Evolutionary conservation across 2,113 vertebrate genomes (phyloP), one percentile per base, ranked within the genome.

Genomic region (Calyptomena viridis): DNA sequence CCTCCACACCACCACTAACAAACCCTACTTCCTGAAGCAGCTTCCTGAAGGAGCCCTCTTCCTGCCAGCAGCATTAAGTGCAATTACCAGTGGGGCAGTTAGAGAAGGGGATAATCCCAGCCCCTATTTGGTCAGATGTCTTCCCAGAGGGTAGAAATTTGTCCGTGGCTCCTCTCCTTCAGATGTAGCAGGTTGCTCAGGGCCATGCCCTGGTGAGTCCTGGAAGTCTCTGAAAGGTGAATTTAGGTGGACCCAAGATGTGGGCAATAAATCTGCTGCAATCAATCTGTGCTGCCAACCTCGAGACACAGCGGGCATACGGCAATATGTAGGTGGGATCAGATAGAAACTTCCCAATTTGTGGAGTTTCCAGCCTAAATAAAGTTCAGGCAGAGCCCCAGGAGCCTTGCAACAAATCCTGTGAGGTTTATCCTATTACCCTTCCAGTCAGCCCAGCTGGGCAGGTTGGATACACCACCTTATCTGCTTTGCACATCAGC

Each of bases 231-330:
- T 68, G 35, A 10, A 53, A 53, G 33, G 30, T 23, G 52, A 14
- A 3, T 55, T 93, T 75, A 66, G 46, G 7, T 2, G n/a, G 25
- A 62, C 7, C 4, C 37, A 19, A 53, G 30, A 31, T 0, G 0
- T 2, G 12, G 37, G 39, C 35, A 56, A 35, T 11, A 27, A 47
- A 64, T 27, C 16, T 24, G 39, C 39, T 42, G 39, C 42, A 27
- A 58, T 39, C 14, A 25, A 46, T 35, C 39, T 35, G 63, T 77
- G 42, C 67, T 7, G 6, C 31, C 56, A 28, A 2, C 16, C 2
- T 2, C 2, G 2, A 24, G 62, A 28, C 33, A 59, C 67, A 74
- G 47, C 1, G 0, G 58, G n/a, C 12, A 3, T 0, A 25, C 19
- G 40, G 63, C 33, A 9, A 21, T 47, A 18, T 22, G 46, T 47